A percentile compares a stretch with the other conserved stretches of the same genome.
Conservation (phyloP, 2,797 vertebrate species). For the Micropoecilia bifurca region DNA sequence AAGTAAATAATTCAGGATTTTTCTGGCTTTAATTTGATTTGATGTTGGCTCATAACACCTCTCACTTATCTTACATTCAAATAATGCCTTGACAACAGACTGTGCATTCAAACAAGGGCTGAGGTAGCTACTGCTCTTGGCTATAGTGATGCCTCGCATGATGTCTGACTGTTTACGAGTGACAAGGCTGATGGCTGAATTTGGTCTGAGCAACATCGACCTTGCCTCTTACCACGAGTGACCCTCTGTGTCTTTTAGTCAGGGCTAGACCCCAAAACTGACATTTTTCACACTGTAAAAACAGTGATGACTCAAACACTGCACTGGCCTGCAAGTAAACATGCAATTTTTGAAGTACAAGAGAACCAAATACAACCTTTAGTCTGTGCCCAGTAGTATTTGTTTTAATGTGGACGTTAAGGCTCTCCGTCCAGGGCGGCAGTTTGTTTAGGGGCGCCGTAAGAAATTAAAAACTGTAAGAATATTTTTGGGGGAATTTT, state of each 20-base stretch:
- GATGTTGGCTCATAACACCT: slow-evolving; percentile 1
- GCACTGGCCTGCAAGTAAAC: slow-evolving; percentile 50
- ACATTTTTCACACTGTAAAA: slow-evolving; percentile 55
- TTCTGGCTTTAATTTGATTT: not conserved
- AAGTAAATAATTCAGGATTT: not conserved
- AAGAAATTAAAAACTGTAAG: not conserved
- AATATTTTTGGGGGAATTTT: not conserved
- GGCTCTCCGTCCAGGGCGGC: not conserved
- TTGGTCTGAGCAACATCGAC: slow-evolving; percentile 64
- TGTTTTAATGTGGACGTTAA: too few relatives aligned
- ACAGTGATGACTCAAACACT: slow-evolving; percentile 48
- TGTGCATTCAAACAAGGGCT: slow-evolving; percentile 9
- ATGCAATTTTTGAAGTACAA: slow-evolving; percentile 31
- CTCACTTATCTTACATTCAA: not conserved
- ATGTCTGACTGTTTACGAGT: slow-evolving; percentile 59
- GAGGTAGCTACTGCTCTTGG: slow-evolving; percentile 9
- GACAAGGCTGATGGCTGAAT: slow-evolving; percentile 65
- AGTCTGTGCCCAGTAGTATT: too few relatives aligned
- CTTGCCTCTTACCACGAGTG: slow-evolving; percentile 78
- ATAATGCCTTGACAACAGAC: slow-evolving; percentile 4
- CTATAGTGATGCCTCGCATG: slow-evolving; percentile 34
- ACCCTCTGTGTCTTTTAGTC: slow-evolving; percentile 68
- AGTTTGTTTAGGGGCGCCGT: slow-evolving; percentile 21
- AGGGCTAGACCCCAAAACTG: slow-evolving; percentile 61
- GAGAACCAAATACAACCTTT: not conserved